Conservation (phyloP, 2,888 invertebrate genomes). For the Eumerus sabulonum region DNA sequence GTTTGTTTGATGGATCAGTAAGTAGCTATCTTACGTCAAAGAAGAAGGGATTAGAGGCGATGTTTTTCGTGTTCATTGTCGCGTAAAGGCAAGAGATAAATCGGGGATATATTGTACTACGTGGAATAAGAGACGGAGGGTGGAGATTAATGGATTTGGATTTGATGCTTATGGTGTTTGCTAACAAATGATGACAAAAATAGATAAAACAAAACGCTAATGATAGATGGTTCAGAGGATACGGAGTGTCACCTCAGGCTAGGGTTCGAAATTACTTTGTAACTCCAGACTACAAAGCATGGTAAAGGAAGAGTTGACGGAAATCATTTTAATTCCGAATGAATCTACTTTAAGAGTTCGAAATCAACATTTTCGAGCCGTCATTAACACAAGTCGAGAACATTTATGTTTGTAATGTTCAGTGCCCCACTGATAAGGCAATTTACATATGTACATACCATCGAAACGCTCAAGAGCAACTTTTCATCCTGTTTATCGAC, state of each 20-base stretch:
- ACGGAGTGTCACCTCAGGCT: no score
- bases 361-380: no score
- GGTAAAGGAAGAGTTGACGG: no score
- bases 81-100: conserved; percentile 42
- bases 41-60: conserved; percentile 57
- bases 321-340: no score
- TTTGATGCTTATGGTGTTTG: conserved; percentile 43
- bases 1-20: conserved; percentile 47
- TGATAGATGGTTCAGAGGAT: no score
- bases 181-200: conserved; percentile 45
- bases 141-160: conserved; percentile 48
- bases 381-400: no score
- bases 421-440: neutral
- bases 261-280: no score
- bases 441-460: no score
- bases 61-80: conserved; percentile 49
- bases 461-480: conserved; percentile 11
- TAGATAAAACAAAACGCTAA: no score
- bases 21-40: conserved; percentile 26
- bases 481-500: conserved; percentile 23
- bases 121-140: neutral
- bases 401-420: no score
- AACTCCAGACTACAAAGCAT: no score
- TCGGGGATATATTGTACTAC: conserved; percentile 24
- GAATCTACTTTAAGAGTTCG: no score